Base-by-base conservation (phyloP, 2,888 invertebrate species). In the Heteropelma amictum region DNA sequence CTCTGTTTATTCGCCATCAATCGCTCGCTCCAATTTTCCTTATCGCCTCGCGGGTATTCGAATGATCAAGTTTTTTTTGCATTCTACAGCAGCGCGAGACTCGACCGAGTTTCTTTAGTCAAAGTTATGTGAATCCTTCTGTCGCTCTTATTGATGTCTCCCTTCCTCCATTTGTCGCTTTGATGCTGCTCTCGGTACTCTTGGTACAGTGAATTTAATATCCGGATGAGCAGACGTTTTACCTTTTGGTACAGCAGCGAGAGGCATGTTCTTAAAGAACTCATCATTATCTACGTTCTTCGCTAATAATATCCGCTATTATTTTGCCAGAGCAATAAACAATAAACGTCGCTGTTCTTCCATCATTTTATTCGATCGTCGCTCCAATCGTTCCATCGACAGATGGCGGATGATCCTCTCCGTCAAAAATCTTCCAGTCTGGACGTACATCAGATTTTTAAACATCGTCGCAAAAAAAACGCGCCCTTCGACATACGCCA, bases 181-280 rank as follows among this genome's bases (percentile, higher is more conserved):
- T 80, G 12, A 47, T 21, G 58, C 64, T 61, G 72, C 60, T 78
- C 65, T 61, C 78, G 77, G 81, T 77, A 69, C 72, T 58, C 61
- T 56, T 61, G 67, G 77, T 81, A 81, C 80, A 84, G 79, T 80
- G 71, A 65, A 71, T 75, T 73, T 78, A 81, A 81, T 80, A 81
- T 81, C 67, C 76, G 63, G 40, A 45, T 21, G 4, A 6, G 14
- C 10, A 19, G 3, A 56, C 21, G 23, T 14, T 23, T 33, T 47
- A 8, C 12, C 12, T 33, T 61, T 14, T 12, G 21, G 28, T 42
- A 19, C 12, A 12, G 42, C 17, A 17, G 45, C n/a, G n/a, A n/a
- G n/a, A n/a, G n/a, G n/a, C n/a, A n/a, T n/a, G n/a, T n/a, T n/a
- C n/a, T n/a, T n/a, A n/a, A n/a, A n/a, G n/a, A n/a, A n/a, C n/a